Evolutionary conservation across 2,113 vertebrate genomes (phyloP), one percentile per base, ranked within the genome.

Genomic region (Rhinopithecus roxellana): DNA sequence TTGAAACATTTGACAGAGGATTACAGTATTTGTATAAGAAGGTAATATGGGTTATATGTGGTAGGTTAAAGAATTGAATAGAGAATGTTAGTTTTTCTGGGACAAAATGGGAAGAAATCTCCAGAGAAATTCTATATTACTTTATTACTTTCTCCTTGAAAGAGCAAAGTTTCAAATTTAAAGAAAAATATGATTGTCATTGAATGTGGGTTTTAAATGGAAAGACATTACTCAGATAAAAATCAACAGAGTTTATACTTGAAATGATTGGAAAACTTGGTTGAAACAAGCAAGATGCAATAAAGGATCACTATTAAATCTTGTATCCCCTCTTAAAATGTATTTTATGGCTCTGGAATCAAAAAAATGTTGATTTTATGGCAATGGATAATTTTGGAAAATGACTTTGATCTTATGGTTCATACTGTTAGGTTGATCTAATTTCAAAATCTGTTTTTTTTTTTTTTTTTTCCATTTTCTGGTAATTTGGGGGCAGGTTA

Each of bases 201-300:
- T 69, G 32, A 69, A 75, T 69, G 5, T 80, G 25, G 18, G 70
- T 81, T 72, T 87, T 87, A 92, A 81, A 40, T 55, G 40, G 70
- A 5, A 94, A 92, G 77, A 59, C 8, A 75, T 32, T 75, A 16
- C 40, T 72, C 79, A 85, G 22, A 72, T 8, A 72, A 61, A 89
- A 90, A 6, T 35, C 35, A 81, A 48, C 30, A 40, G 69, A 55
- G 30, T 14, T 87, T 69, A 13, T 11, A 83, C 82, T 80, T 13
- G 32, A 59, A 57, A 86, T 74, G 10, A 13, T 18, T 55, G 12
- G 57, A 92, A 94, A 94, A n/a, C 8, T 81, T 9, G 1, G 18
- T 55, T 96, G 48, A 88, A 94, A 88, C 32, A 23, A 92, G 6
- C 8, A 87, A 87, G n/a, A 64, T 92, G 27, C 87, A 86, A 50